These are phyloP conservation scores for Zosterops pallidus DNA, from an alignment of 2,113 vertebrate genomes.

Conservation along the genomic window DNA sequence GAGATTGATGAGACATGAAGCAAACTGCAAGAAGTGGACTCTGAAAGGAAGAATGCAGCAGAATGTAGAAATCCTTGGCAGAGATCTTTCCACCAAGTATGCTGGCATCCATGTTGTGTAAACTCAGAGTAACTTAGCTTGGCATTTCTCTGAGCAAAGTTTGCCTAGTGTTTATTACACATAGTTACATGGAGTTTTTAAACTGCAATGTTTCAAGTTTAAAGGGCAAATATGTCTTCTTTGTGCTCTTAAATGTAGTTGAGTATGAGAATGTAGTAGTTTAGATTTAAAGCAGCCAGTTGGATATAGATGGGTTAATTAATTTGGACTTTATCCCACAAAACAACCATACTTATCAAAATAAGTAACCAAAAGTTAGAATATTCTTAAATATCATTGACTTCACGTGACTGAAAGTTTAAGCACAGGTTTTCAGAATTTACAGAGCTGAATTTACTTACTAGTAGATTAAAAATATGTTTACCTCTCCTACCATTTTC, in stretches of 20 bases:
- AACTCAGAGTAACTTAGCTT: background rate
- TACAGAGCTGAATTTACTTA: background rate
- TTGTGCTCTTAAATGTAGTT: background rate
- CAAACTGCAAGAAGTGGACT: background rate
- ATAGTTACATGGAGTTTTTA: background rate
- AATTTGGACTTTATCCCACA: background rate
- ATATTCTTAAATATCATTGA: background rate
- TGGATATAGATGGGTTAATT: background rate
- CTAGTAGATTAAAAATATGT: background rate
- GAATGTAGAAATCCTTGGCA: background rate
- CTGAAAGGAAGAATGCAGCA: background rate
- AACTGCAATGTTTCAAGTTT: background rate
- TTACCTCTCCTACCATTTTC: background rate
- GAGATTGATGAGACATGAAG: background rate
- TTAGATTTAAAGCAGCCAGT: background rate
- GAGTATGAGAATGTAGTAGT: background rate
- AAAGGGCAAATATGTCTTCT: background rate
- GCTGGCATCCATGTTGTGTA: background rate
- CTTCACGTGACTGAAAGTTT: background rate
- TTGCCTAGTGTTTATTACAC: background rate
- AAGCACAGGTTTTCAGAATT: background rate
- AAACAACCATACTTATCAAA: background rate
- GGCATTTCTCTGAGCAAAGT: background rate
- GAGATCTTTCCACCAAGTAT: background rate
- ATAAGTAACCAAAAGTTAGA: background rate